Percentiles rank a stretch among this genome's conserved stretches.
phyloP scores from a whole-genome alignment of 1,140 invertebrate genomes.

The Penaeus japonicus region DNA sequence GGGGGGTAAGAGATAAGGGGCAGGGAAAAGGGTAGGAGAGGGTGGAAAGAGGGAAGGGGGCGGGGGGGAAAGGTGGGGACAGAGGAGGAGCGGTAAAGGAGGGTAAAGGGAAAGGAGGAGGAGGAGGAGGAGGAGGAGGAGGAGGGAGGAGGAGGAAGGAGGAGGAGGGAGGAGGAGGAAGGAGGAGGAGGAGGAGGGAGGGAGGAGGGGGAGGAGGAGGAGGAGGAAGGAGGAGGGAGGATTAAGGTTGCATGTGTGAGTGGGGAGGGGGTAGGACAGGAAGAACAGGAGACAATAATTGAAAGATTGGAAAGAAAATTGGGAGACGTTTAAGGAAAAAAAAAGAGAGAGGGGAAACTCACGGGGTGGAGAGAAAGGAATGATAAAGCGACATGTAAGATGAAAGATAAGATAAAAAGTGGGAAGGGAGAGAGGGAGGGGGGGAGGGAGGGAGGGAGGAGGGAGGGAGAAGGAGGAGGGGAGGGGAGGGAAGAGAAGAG shows the following conservation, averaged over 20 bases:
- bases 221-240: neutral
- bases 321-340: too few species aligned
- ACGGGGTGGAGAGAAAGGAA: too few species aligned
- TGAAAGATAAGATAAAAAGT: neutral
- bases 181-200: neutral
- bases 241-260: neutral
- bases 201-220: neutral
- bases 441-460: neutral
- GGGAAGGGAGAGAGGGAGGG: neutral
- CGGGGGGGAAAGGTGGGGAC: neutral
- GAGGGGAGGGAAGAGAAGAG: neutral
- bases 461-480: neutral
- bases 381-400: neutral
- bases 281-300: too few species aligned
- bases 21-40: neutral
- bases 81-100: neutral
- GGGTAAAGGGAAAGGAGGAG: neutral
- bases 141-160: neutral
- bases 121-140: neutral
- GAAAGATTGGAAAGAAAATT: too few species aligned
- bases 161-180: neutral
- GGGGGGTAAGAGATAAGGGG: neutral
- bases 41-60: neutral
- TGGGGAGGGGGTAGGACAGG: neutral
- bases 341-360: too few species aligned